Evolutionary conservation across 2,797 vertebrate genomes (phyloP).

Genomic region (Esox masquinongy): DNA sequence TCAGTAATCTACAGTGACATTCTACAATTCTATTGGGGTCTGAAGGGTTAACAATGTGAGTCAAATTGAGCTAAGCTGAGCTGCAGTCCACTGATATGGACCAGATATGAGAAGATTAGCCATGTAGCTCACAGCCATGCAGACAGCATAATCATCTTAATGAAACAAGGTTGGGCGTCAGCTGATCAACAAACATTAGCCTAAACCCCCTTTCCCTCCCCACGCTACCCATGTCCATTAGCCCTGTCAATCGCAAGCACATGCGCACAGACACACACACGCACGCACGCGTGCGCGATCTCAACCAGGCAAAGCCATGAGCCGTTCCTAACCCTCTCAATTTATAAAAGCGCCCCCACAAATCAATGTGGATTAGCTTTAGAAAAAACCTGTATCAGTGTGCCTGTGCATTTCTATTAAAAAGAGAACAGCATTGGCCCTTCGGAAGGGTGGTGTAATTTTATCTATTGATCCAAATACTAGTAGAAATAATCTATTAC

Average conservation of each 20-base stretch:
- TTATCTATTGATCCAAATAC: conserved; percentile 69
- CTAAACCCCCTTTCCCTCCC: not conserved
- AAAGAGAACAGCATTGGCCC: conserved; percentile 68
- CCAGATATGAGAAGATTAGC: not conserved
- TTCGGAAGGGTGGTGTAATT: conserved; percentile 67
- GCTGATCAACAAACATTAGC: not conserved
- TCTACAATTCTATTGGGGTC: too few species aligned
- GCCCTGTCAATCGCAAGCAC: not conserved
- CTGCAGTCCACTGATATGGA: not conserved
- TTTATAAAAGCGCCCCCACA: conserved; percentile 75
- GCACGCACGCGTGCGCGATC: conserved; percentile 15
- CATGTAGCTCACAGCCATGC: not conserved
- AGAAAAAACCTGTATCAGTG: conserved; percentile 64
- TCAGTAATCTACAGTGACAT: too few species aligned
- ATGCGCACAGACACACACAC: not conserved
- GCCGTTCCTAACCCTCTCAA: conserved; percentile 65
- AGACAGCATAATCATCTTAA: not conserved
- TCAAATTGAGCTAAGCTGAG: not conserved
- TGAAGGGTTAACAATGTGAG: not conserved
- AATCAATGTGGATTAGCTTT: conserved; percentile 80
- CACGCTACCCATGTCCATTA: not conserved
- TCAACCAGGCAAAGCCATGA: conserved; percentile 36
- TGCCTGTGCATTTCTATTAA: conserved; percentile 68
- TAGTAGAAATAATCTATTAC: conserved; percentile 60
- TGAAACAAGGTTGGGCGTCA: not conserved